These are phyloP conservation scores for Heliconius ismenius DNA, from an alignment of 2,888 invertebrate genomes.

Conservation along the genomic window DNA sequence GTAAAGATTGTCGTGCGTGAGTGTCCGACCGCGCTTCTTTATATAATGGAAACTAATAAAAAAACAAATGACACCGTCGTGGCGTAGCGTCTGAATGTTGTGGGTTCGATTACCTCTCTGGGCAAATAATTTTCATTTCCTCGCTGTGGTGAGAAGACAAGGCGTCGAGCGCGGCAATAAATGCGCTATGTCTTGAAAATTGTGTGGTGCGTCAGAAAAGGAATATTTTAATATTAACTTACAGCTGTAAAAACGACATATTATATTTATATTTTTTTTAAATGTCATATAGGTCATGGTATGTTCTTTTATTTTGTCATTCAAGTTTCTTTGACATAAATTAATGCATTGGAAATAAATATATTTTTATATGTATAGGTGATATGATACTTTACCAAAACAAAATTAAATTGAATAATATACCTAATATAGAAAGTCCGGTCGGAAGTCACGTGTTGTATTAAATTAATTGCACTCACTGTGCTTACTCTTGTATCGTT, in stretches of 20 bases:
- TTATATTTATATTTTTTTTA: neutral
- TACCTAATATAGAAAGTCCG: neutral
- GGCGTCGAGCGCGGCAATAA: too few species aligned
- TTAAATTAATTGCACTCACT: constrained; percentile 21
- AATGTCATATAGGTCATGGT: neutral
- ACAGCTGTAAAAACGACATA: too few species aligned
- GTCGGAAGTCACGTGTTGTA: constrained; percentile 12
- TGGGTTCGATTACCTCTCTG: too few species aligned
- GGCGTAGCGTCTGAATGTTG: too few species aligned
- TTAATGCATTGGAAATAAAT: neutral
- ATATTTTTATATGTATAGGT: constrained; percentile 3
- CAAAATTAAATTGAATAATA: neutral
- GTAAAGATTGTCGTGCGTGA: constrained; percentile 30
- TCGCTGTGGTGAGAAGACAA: too few species aligned
- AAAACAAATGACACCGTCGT: too few species aligned
- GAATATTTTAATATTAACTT: too few species aligned
- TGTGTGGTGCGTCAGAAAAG: too few species aligned
- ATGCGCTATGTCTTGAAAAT: too few species aligned
- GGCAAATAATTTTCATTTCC: too few species aligned
- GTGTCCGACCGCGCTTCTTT: constrained; percentile 39
- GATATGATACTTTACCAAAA: neutral
- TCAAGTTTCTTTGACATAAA: neutral
- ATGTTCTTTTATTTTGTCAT: neutral
- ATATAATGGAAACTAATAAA: neutral
- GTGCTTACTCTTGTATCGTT: constrained; percentile 9